phyloP scores from a whole-genome alignment of 37 sponge, comb jelly and placozoan species.

The Cliona cf. orientalis region DNA sequence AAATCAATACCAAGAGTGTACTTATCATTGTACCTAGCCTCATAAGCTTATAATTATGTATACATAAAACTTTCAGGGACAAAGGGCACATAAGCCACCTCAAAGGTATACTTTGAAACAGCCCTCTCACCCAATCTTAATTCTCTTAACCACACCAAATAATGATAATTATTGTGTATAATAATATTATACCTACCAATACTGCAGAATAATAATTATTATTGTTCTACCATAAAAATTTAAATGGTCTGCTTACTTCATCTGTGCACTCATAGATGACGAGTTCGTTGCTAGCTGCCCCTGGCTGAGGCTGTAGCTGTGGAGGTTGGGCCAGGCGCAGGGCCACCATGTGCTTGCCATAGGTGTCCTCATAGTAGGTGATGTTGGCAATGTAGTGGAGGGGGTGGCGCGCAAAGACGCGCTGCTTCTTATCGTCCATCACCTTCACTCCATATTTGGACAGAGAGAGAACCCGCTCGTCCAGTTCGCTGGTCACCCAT shows the following conservation, averaged over 20 bases:
- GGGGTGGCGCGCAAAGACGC: conserved; percentile 72
- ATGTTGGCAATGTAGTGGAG: conserved; percentile 78
- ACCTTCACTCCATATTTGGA: conserved; percentile 86
- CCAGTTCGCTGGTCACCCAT: conserved; percentile 48
- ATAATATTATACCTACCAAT: too few relatives aligned
- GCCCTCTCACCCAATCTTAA: too few relatives aligned
- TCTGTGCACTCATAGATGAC: conserved; percentile 67
- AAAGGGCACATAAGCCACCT: neutral
- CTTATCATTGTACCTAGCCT: neutral
- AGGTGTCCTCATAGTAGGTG: conserved; percentile 76
- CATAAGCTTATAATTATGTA: neutral
- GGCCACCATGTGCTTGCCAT: conserved; percentile 69
- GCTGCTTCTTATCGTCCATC: conserved; percentile 59
- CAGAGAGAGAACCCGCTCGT: conserved; percentile 52
- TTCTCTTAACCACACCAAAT: too few relatives aligned
- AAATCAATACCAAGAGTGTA: neutral
- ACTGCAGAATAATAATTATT: neutral
- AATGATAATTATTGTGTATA: too few relatives aligned
- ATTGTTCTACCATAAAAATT: neutral
- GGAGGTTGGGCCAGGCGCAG: conserved; percentile 26
- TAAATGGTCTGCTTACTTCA: conserved; percentile 53
- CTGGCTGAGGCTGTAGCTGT: too few relatives aligned
- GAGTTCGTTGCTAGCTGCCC: conserved; percentile 61
- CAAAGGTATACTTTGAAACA: neutral
- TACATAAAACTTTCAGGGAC: neutral